Percentiles rank a stretch among this genome's conserved stretches.
These are phyloP conservation scores for Vespertilio murinus DNA, from an alignment of 2,797 vertebrate species.

Conservation along the genomic window DNA sequence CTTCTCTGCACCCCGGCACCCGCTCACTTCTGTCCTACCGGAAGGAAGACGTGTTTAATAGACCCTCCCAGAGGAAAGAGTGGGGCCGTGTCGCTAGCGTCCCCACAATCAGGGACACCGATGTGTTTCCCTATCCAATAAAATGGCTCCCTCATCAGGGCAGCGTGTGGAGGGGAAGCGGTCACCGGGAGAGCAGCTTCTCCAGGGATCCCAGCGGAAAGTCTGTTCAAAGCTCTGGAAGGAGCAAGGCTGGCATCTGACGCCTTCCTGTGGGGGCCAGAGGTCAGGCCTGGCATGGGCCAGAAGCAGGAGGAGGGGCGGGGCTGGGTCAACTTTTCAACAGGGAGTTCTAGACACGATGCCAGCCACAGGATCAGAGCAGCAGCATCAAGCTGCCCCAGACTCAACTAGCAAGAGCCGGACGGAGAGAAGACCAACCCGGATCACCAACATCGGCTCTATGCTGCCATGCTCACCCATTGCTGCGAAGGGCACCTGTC, in stretches of 20 bases:
- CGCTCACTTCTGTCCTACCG: background rate
- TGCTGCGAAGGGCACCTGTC: background rate
- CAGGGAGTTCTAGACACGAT: background rate
- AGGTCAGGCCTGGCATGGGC: background rate
- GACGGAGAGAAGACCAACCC: background rate
- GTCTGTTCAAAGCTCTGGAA: background rate
- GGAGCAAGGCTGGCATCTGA: background rate
- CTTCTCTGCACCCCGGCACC: fast-evolving
- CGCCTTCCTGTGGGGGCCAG: background rate
- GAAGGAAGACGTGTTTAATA: background rate
- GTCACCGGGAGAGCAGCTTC: background rate
- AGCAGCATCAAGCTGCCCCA: background rate
- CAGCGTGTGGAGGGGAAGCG: background rate
- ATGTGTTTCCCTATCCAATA: background rate
- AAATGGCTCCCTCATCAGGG: background rate
- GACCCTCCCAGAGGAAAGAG: background rate
- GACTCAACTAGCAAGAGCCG: background rate
- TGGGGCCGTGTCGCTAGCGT: background rate
- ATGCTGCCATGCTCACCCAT: background rate
- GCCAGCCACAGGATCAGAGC: background rate
- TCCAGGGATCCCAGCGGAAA: background rate
- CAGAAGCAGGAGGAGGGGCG: background rate
- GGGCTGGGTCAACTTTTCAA: background rate
- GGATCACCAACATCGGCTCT: background rate
- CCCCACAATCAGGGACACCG: background rate